Base-by-base conservation (phyloP, 2,888 invertebrate species). In the Himalopsyche japonica region DNA sequence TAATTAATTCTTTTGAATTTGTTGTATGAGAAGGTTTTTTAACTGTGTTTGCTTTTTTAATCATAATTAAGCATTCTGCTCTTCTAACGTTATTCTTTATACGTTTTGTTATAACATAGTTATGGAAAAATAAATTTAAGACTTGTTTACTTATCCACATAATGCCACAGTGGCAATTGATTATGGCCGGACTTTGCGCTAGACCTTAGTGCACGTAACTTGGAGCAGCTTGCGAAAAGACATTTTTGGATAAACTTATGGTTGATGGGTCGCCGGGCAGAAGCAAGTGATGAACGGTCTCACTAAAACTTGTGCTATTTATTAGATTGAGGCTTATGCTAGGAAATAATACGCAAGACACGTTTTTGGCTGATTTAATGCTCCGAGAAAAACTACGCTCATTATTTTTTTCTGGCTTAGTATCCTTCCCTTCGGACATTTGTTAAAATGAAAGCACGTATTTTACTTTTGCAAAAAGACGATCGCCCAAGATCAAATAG, bases 271-370 rank as follows among this genome's bases (percentile, higher is more conserved):
- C 34, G 32, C 34, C 27, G 20, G 37, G 37, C 32, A 20, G 37
- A 77, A 34, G 32, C 37, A 37, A 77, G 37, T 77, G 37, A 37
- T 77, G 77, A 37, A 37, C 37, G 34, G 77, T 18, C 37, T 27
- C 20, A 32, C 57, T 70, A 76, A 82, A 82, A 82, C 82, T 82
- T 82, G 20, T 32, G 49, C 32, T 57, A 78, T 57, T 82, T 82
- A 82, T 82, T 82, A 79, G 57, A 82, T 82, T 48, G 37, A 47
- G 76, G 34, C 24, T 48, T 24, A 37, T 77, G 77, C 10, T 77
- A 20, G 34, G 77, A 77, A 77, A 77, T 77, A 77, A 77, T 77
- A 77, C 57, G 57, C 57, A 57, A 57, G 57, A 57, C 57, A 57
- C 57, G 57, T 57, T 57, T 43, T 57, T 20, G 57, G 57, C 57